Evolutionary conservation across 2,888 invertebrate species (phyloP).

Genomic region (Pachycephus smyrnensis): DNA sequence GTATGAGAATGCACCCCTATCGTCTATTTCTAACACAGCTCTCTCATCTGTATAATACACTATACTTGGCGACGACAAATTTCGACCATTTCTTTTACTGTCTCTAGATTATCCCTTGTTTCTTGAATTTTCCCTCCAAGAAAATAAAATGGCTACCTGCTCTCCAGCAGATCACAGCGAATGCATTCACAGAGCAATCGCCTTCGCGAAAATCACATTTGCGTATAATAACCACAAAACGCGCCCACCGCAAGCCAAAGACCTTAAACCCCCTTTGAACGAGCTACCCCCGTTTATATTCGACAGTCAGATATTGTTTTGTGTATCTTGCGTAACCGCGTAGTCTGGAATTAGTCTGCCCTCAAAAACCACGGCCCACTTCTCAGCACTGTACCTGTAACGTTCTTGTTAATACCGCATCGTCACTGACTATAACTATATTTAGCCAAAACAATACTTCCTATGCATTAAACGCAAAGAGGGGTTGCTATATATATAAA

Average conservation of each 20-base stretch:
- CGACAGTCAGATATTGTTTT: constrained; percentile 57
- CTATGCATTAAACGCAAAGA: not conserved
- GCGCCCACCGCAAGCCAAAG: constrained; percentile 20
- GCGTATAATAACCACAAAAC: not conserved
- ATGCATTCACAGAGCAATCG: not conserved
- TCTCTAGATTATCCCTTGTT: not conserved
- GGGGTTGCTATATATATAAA: not conserved
- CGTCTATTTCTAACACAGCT: not conserved
- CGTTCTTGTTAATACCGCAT: not conserved
- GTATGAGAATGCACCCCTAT: not conserved
- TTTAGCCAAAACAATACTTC: not conserved
- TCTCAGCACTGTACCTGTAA: not conserved
- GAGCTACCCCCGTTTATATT: constrained; percentile 28
- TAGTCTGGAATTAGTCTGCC: constrained; percentile 54
- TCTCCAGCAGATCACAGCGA: not conserved
- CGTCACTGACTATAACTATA: not conserved
- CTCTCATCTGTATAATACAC: not conserved
- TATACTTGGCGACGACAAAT: not conserved
- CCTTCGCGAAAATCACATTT: constrained; percentile 1
- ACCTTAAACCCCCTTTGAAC: constrained; percentile 21
- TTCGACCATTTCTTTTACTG: not conserved
- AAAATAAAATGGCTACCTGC: not conserved
- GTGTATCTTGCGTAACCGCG: constrained; percentile 53
- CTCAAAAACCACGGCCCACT: constrained; percentile 48
- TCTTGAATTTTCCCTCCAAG: not conserved